A percentile compares a stretch with the other conserved stretches of the same genome.
These are phyloP conservation scores for Pomacea canaliculata DNA, from an alignment of 2,888 invertebrate species.

Conservation along the genomic window DNA sequence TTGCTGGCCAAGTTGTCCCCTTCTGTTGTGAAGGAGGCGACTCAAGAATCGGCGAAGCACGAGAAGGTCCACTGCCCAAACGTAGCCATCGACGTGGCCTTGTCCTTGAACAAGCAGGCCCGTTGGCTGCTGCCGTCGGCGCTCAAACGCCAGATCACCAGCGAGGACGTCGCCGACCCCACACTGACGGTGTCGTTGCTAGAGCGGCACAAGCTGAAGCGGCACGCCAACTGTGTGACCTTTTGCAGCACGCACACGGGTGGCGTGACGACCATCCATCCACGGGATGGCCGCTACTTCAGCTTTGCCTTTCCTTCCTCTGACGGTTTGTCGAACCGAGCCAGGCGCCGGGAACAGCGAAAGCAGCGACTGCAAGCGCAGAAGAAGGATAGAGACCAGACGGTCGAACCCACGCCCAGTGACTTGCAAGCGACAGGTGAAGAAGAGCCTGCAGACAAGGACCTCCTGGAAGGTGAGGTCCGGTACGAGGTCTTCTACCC, in stretches of 20 bases:
- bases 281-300: constrained; percentile 15
- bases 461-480: constrained; percentile 4
- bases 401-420: neutral
- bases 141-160: constrained; percentile 39
- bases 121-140: constrained; percentile 50
- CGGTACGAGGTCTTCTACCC: constrained; percentile 36
- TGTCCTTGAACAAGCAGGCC: constrained; percentile 56
- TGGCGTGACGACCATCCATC: constrained; percentile 7
- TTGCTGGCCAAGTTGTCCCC: neutral
- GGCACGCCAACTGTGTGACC: constrained; percentile 32
- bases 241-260: constrained; percentile 31
- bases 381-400: neutral
- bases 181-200: constrained; percentile 26
- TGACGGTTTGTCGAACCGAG: constrained; percentile 8
- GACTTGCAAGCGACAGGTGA: neutral
- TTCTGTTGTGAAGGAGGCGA: no score
- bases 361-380: neutral
- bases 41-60: neutral
- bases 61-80: neutral
- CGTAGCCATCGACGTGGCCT: constrained; percentile 34
- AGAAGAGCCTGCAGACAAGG: neutral
- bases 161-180: constrained; percentile 7
- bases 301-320: constrained; percentile 10
- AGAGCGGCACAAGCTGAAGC: constrained; percentile 36
- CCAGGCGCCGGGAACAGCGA: constrained; percentile 3